Evolutionary conservation across 2,113 vertebrate species (phyloP).

Genomic region (Cervus canadensis): DNA sequence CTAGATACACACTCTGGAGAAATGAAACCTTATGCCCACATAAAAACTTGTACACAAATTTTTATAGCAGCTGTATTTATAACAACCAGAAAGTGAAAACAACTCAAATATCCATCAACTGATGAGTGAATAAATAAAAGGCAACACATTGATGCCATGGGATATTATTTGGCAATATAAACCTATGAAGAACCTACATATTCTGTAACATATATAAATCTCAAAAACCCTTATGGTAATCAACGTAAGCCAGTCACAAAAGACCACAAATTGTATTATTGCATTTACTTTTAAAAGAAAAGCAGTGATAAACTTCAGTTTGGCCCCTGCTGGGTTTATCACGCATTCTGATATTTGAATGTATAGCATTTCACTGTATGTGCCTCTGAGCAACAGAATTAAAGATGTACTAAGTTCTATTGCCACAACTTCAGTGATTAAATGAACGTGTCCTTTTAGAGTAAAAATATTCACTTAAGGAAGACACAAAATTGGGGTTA

Average conservation of each 20-base stretch:
- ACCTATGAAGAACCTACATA: not conserved
- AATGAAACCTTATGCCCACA: not conserved
- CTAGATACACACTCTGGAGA: not conserved
- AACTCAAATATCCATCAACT: not conserved
- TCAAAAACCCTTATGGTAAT: not conserved
- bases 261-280: not conserved
- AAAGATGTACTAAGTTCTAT: not conserved
- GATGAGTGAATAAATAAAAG: not conserved
- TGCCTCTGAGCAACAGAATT: not conserved
- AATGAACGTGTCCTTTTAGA: not conserved
- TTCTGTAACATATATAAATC: not conserved
- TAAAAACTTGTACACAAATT: not conserved
- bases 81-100: not conserved
- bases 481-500: not conserved
- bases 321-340: not conserved
- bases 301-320: not conserved
- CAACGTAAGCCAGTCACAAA: not conserved
- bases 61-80: not conserved
- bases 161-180: not conserved
- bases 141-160: not conserved
- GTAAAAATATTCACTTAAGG: not conserved
- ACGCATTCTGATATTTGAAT: not conserved
- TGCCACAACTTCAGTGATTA: not conserved
- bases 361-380: not conserved
- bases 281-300: not conserved